Evolutionary conservation across 2,113 vertebrate genomes (phyloP), one percentile per base, ranked within the genome.

Genomic region (Forbesichthys agassizii): DNA sequence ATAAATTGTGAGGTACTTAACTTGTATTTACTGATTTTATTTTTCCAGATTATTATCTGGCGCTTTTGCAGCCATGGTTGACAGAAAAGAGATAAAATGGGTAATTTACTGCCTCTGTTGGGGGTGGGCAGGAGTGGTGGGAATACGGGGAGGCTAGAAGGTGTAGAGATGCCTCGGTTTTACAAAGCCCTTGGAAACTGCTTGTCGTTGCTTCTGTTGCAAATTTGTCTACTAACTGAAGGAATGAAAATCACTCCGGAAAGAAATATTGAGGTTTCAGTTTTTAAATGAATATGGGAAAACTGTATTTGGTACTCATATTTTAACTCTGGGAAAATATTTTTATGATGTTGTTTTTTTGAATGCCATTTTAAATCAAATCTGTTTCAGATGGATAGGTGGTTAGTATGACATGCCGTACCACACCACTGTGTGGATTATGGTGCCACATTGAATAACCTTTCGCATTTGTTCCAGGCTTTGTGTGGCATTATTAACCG

Each of bases 41-140:
- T 75, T 61, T 55, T n/a, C 3, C 64, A 71, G 89, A 90, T 91
- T 64, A 57, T 68, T 85, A 89, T 90, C 90, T 88, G 55, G 67
- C 82, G 69, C 78, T 86, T 70, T 84, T 87, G 84, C 71, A 79
- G 88, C 87, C 88, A 90, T 83, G 89, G 88, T 90, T 90, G 91
- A 90, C 83, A 81, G 86, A 73, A 80, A 87, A 86, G 75, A 90
- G 90, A 90, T 90, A 88, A 88, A 88, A 90, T 77, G 88, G 87
- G 79, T 81, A 86, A 90, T 92, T 91, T 88, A 86, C 80, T 86
- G 62, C 74, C 69, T 86, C 79, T 77, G 89, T 71, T 81, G 76
- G 85, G 79, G 86, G 77, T 83, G 81, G 82, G 69, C 67, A 74
- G 47, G 69, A 42, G 57, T 72, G 66, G 61, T 42, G 69, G 9